Percentiles rank a stretch among this genome's conserved stretches.
Conservation (phyloP, 2,797 vertebrate genomes). For the Zenarchopterus dispar region DNA sequence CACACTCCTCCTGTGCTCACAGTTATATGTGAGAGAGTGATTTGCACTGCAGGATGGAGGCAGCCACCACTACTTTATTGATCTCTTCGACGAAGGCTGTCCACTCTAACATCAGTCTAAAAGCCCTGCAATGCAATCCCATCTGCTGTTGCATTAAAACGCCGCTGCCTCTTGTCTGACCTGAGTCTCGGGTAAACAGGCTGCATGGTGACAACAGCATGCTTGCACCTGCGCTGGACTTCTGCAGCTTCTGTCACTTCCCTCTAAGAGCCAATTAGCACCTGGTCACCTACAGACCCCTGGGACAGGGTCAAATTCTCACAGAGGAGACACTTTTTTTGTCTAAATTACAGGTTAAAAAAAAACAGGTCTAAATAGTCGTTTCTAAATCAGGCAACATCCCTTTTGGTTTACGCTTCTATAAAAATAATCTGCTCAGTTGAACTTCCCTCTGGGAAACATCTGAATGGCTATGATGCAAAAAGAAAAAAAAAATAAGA, state of each 20-base stretch:
- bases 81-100: slow-evolving; percentile 68
- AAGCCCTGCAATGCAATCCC: slow-evolving; percentile 77
- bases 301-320: slow-evolving; percentile 52
- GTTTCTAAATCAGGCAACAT: slow-evolving; percentile 41
- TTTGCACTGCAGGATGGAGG: slow-evolving; percentile 66
- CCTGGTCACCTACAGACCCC: slow-evolving; percentile 59
- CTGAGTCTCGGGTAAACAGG: slow-evolving; percentile 58
- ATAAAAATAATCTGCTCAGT: slow-evolving; percentile 60
- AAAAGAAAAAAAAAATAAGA: slow-evolving; percentile 65
- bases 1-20: slow-evolving; percentile 39
- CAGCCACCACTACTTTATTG: slow-evolving; percentile 65
- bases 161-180: slow-evolving; percentile 55
- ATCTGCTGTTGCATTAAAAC: slow-evolving; percentile 68
- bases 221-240: slow-evolving; percentile 57
- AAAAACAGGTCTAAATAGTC: slow-evolving; percentile 51
- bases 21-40: slow-evolving; percentile 46
- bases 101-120: slow-evolving; percentile 75
- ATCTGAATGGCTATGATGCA: slow-evolving; percentile 61
- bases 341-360: slow-evolving; percentile 68
- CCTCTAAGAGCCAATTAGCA: slow-evolving; percentile 79
- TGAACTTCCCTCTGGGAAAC: slow-evolving; percentile 42
- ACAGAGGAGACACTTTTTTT: slow-evolving; percentile 36
- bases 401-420: slow-evolving; percentile 43
- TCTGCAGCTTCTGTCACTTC: slow-evolving; percentile 59
- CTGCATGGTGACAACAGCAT: slow-evolving; percentile 52